A percentile compares a stretch with the other conserved stretches of the same genome.
phyloP scores from a whole-genome alignment of 2,113 vertebrate genomes.

The Laticauda colubrina region DNA sequence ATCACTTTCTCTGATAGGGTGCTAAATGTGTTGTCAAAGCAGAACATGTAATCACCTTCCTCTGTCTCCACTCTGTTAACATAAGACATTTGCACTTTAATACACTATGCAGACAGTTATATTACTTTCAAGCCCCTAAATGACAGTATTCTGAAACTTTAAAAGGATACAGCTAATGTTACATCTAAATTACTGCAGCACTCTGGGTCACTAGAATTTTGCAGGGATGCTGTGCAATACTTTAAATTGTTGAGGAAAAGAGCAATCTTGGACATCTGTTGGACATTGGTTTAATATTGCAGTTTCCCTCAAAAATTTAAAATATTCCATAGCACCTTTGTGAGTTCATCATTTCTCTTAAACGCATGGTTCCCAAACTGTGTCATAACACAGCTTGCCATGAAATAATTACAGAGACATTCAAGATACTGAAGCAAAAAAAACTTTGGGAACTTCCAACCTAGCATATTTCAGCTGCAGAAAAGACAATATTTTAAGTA shows the following conservation, averaged over 20 bases:
- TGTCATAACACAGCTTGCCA: background rate
- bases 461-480: background rate
- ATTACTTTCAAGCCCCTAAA: background rate
- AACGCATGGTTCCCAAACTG: background rate
- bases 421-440: background rate
- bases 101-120: background rate
- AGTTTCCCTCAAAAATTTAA: background rate
- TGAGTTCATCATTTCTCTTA: background rate
- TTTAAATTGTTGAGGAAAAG: background rate
- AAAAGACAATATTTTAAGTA: background rate
- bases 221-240: background rate
- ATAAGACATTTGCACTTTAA: background rate
- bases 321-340: background rate
- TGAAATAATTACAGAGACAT: background rate
- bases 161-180: background rate
- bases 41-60: slow-evolving; percentile 97
- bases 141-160: background rate
- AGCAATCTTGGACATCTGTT: background rate
- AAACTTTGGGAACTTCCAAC: background rate
- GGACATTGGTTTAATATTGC: background rate
- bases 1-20: slow-evolving; percentile 94
- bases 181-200: background rate
- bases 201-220: background rate
- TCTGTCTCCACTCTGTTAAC: slow-evolving; percentile 84
- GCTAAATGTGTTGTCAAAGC: slow-evolving; percentile 98